Base-by-base conservation (phyloP, 2,888 invertebrate genomes). In the Pyrrhosoma nymphula region DNA sequence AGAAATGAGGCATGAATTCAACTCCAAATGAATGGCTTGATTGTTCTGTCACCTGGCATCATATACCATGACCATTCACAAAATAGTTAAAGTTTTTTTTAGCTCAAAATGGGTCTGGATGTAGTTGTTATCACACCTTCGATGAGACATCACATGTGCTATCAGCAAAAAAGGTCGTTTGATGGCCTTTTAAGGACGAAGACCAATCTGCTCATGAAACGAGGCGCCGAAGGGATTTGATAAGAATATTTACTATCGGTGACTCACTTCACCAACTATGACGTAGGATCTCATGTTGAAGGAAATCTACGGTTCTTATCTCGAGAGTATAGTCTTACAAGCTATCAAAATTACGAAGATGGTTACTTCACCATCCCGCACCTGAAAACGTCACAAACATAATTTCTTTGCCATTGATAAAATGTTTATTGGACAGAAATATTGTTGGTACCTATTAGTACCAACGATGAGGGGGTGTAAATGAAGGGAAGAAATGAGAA, bases 101-200 rank as follows among this genome's bases (percentile, higher is more conserved):
- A 14, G 2, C 69, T 26, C 10, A 18, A 35, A 82, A 35, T 82
- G 35, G 16, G 35, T 35, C 35, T 16, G 82, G 16, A 6, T 30
- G 82, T 35, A 35, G 14, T 82, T 35, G 30, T 82, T 82, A 82
- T 82, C 82, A 18, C 30, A 18, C 16, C 35, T 82, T 18, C 30
- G 18, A 82, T 30, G 82, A 82, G 23, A 47, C 47, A 47, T 3
- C n/a, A 26, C 14, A 82, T 16, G 16, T 82, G 35, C 35, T 89
- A 89, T 89, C 55, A 55, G 55, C 12, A 8, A n/a, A 47, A 47
- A 89, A 89, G 89, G 89, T 55, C 89, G 56, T 47, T 26, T 56
- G n/a, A 89, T n/a, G 89, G 89, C 89, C 89, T 55, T 89, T 89
- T 56, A 89, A 89, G 89, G 89, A 89, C 89, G 89, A 14, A 35